A percentile compares a stretch with the other conserved stretches of the same genome.
These are phyloP conservation scores for Drosophila simulans DNA, from an alignment of 1,140 invertebrate species.

Conservation along the genomic window DNA sequence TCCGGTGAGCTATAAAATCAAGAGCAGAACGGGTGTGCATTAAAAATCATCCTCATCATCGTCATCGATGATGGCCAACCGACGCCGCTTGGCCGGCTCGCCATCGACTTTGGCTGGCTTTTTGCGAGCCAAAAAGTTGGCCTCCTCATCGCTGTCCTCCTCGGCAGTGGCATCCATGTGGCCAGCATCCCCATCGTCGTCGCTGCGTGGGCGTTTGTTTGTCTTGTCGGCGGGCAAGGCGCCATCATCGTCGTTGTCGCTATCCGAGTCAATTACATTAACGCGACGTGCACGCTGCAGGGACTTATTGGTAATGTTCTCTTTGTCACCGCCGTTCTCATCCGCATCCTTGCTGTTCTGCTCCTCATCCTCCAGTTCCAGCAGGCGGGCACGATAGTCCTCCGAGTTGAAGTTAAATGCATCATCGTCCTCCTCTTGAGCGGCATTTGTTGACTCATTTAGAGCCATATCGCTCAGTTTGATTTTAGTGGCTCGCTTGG, in stretches of 20 bases:
- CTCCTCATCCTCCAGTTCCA: constrained; percentile 70
- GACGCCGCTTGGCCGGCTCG: constrained; percentile 77
- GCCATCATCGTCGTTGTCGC: constrained; percentile 66
- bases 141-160: constrained; percentile 67
- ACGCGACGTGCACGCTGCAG: constrained; percentile 76
- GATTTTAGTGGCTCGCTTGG: constrained; percentile 74
- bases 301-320: constrained; percentile 77
- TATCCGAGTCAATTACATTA: constrained; percentile 84
- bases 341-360: constrained; percentile 14
- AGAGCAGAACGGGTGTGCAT: constrained; percentile 30
- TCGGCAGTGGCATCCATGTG: constrained; percentile 35
- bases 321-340: constrained; percentile 19
- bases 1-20: constrained; percentile 47
- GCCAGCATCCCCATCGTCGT: constrained; percentile 38
- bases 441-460: constrained; percentile 52
- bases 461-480: constrained; percentile 71
- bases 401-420: constrained; percentile 82
- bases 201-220: constrained; percentile 80
- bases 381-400: constrained; percentile 74
- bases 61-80: constrained; percentile 78
- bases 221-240: constrained; percentile 60
- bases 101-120: constrained; percentile 57
- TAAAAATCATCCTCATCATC: constrained; percentile 81
- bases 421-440: constrained; percentile 51
- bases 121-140: constrained; percentile 74